A percentile compares a stretch with the other conserved stretches of the same genome.
These are phyloP conservation scores for Holacanthus passer DNA, from an alignment of 2,113 vertebrate genomes.

Conservation along the genomic window DNA sequence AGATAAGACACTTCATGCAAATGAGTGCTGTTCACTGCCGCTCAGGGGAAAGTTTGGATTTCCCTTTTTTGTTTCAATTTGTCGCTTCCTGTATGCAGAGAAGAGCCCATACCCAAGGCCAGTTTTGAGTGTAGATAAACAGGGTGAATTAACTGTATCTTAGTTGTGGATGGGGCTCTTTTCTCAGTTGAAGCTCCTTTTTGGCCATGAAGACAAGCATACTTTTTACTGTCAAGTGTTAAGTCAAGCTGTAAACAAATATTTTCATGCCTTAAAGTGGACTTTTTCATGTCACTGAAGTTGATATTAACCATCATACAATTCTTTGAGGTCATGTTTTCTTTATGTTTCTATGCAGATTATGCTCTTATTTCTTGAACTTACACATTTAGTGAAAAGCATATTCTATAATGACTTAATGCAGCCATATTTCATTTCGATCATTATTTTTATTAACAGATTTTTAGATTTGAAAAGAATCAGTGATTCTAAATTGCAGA, in stretches of 20 bases:
- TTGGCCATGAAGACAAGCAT: not conserved
- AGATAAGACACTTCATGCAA: not conserved
- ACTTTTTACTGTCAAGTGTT: not conserved
- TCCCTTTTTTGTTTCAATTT: slow-evolving; percentile 9
- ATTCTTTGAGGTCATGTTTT: not conserved
- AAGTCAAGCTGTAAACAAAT: not conserved
- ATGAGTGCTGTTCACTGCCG: not conserved
- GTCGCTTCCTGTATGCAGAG: slow-evolving; percentile 12
- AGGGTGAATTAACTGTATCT: not conserved
- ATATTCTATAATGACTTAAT: not conserved
- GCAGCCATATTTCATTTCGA: not conserved
- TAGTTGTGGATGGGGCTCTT: not conserved
- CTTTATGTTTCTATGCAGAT: not conserved
- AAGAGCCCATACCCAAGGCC: not conserved
- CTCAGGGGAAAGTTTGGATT: slow-evolving; percentile 20
- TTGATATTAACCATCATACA: too few relatives aligned
- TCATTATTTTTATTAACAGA: not conserved
- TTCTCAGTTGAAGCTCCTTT: not conserved
- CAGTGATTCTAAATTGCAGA: not conserved
- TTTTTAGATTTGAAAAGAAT: not conserved
- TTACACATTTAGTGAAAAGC: too few relatives aligned
- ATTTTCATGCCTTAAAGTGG: not conserved
- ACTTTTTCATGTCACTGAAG: not conserved
- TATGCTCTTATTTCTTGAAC: not conserved
- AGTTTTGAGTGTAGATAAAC: not conserved